A percentile compares a stretch with the other conserved stretches of the same genome.
Conservation (phyloP, 1,140 invertebrate species). For the Marisa cornuarietis region DNA sequence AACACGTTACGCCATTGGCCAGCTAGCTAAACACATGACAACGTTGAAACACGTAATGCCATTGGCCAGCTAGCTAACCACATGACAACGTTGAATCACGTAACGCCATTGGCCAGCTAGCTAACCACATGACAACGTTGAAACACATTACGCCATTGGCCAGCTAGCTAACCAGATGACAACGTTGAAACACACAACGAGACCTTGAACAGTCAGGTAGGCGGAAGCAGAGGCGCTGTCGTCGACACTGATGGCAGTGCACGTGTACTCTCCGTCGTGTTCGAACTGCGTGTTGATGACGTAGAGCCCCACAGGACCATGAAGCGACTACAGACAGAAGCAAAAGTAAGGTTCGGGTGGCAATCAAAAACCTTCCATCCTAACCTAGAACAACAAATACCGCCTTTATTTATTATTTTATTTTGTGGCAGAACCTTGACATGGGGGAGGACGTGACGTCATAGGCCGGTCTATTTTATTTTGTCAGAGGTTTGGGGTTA, state of each 20-base stretch:
- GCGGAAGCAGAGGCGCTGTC: slow-evolving; percentile 84
- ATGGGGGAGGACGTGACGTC: too few relatives aligned
- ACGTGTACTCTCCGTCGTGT: slow-evolving; percentile 67
- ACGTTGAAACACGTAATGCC: slow-evolving; percentile 48
- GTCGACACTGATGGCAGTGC: slow-evolving; percentile 81
- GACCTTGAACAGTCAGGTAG: slow-evolving; percentile 84
- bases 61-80: too few relatives aligned
- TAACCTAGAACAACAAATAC: too few relatives aligned
- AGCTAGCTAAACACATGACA: background rate
- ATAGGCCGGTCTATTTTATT: too few relatives aligned
- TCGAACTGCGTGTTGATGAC: slow-evolving; percentile 54
- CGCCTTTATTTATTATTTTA: too few relatives aligned
- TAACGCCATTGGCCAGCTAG: too few relatives aligned
- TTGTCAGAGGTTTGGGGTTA: too few relatives aligned
- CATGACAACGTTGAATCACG: too few relatives aligned
- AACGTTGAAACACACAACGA: slow-evolving; percentile 53
- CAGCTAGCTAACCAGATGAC: background rate
- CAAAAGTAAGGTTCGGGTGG: too few relatives aligned
- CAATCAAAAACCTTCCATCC: too few relatives aligned
- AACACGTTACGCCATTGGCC: too few relatives aligned
- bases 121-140: background rate
- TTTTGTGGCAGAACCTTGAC: too few relatives aligned
- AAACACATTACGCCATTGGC: background rate
- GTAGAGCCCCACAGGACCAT: slow-evolving; percentile 48
- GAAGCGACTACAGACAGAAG: slow-evolving; percentile 9